A percentile compares a stretch with the other conserved stretches of the same genome.
Conservation (phyloP, 2,888 invertebrate genomes). For the Sinohyriopsis cumingii region DNA sequence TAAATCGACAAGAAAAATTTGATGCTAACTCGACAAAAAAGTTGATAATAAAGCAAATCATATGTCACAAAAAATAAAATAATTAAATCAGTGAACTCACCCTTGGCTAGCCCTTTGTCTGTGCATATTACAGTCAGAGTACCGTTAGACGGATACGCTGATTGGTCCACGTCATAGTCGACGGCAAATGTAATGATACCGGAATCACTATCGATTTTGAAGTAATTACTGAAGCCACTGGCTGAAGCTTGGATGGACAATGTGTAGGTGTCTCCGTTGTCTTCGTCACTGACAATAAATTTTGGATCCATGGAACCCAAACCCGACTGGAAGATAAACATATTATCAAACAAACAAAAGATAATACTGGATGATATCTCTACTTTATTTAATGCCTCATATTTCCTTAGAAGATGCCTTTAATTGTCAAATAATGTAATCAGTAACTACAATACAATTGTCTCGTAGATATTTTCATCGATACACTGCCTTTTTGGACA, state of each 20-base stretch:
- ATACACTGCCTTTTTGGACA: too few species aligned
- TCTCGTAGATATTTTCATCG: too few species aligned
- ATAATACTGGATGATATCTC: too few species aligned
- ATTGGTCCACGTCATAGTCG: constrained; percentile 38
- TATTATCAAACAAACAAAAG: too few species aligned
- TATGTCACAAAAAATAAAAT: not conserved
- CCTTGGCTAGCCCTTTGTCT: constrained; percentile 26
- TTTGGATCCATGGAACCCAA: constrained; percentile 17
- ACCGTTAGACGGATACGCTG: constrained; percentile 22
- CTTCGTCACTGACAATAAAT: constrained; percentile 30
- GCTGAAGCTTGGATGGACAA: constrained; percentile 20
- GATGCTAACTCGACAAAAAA: too few species aligned
- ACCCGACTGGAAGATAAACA: constrained; percentile 17
- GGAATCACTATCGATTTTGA: constrained; percentile 24
- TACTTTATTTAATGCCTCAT: too few species aligned
- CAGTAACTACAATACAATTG: too few species aligned
- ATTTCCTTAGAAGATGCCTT: too few species aligned
- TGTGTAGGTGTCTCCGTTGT: constrained; percentile 22
- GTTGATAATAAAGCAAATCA: too few species aligned
- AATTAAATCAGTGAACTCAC: constrained; percentile 2
- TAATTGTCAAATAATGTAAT: too few species aligned
- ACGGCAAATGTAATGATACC: constrained; percentile 32
- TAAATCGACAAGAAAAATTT: too few species aligned
- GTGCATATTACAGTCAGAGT: constrained; percentile 25
- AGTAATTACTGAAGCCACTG: constrained; percentile 20